A percentile compares a stretch with the other conserved stretches of the same genome.
These are phyloP conservation scores for Gobio gobio DNA, from an alignment of 2,113 vertebrate genomes.

Conservation along the genomic window DNA sequence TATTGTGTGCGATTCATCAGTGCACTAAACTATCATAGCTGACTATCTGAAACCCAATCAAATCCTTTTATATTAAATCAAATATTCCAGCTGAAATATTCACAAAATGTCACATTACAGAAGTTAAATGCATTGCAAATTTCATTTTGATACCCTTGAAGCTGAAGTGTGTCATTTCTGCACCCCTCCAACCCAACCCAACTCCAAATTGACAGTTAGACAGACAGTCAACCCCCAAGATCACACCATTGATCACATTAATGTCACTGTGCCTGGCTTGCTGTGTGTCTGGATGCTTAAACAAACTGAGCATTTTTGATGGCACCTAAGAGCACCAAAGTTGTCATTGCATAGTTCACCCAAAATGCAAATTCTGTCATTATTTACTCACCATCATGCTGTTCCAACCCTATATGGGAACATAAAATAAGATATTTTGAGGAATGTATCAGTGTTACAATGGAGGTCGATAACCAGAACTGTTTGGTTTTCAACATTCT, in stretches of 20 bases:
- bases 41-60: neutral
- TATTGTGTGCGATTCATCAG: neutral
- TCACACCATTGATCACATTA: neutral
- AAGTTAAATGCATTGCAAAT: neutral
- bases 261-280: neutral
- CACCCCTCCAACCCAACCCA: neutral
- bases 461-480: neutral
- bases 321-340: neutral
- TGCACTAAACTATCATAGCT: neutral
- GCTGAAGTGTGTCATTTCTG: neutral
- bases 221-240: neutral
- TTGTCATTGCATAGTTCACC: too few relatives aligned
- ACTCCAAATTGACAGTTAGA: too few relatives aligned
- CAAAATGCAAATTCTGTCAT: too few relatives aligned
- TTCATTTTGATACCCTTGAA: neutral
- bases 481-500: neutral
- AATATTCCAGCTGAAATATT: neutral
- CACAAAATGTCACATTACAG: neutral
- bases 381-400: too few relatives aligned
- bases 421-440: neutral
- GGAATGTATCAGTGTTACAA: neutral
- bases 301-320: neutral
- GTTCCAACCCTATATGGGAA: neutral
- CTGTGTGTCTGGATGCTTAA: neutral
- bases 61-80: neutral